Percentiles rank a stretch among this genome's conserved stretches.
phyloP scores from a whole-genome alignment of 2,113 vertebrate genomes.

The Rhabdornis inornatus region DNA sequence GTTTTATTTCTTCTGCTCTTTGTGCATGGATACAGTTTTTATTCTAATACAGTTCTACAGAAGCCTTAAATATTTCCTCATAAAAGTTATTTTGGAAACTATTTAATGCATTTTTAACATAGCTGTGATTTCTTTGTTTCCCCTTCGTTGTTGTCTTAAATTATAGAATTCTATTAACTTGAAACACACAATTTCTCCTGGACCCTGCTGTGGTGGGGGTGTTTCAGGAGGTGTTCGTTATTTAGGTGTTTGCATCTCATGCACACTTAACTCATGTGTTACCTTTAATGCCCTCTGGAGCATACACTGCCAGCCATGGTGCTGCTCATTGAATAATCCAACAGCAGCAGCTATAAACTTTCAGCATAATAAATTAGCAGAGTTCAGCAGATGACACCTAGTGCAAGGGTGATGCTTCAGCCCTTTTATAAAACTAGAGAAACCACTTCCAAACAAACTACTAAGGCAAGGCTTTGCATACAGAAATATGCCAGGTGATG shows the following conservation, averaged over 20 bases:
- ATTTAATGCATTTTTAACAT: background rate
- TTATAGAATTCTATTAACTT: background rate
- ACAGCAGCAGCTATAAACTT: background rate
- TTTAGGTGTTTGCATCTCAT: background rate
- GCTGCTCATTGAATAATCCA: background rate
- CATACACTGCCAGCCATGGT: background rate
- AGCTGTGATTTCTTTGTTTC: background rate
- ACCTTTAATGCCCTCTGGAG: background rate
- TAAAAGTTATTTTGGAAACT: background rate
- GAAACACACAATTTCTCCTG: accelerated
- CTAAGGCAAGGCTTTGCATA: background rate
- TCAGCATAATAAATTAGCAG: background rate
- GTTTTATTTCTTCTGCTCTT: background rate
- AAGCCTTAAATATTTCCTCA: background rate
- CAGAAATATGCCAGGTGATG: background rate
- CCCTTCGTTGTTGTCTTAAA: background rate
- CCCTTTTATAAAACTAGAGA: background rate
- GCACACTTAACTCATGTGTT: background rate
- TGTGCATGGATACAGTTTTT: background rate
- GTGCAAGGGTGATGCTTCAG: background rate
- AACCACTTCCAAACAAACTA: background rate
- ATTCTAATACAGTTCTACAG: background rate
- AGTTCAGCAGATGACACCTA: background rate
- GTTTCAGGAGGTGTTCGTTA: background rate
- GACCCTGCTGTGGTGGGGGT: background rate